Conservation (phyloP, 2,797 vertebrate species). For the Gallinago solitaria region DNA sequence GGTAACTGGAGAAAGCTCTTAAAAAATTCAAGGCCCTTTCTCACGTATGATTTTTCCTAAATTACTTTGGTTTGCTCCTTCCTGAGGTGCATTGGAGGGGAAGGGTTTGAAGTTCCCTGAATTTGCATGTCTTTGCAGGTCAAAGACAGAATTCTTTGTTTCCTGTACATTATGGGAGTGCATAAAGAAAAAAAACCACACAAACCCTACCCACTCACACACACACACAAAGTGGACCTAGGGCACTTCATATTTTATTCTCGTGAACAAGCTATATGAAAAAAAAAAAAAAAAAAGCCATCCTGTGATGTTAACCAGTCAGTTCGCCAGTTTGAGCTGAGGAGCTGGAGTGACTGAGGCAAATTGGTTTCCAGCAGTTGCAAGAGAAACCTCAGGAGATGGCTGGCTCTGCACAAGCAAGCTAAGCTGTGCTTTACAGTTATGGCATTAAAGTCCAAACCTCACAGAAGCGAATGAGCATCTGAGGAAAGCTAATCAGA, state of each 20-base stretch:
- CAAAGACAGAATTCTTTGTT: conserved; percentile 62
- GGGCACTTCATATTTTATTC: conserved; percentile 60
- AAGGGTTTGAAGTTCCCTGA: conserved; percentile 55
- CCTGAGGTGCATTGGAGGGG: neutral
- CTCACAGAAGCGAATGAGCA: conserved; percentile 67
- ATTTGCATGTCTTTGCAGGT: conserved; percentile 60
- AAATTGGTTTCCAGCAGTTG: conserved; percentile 72
- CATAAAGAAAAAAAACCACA: neutral
- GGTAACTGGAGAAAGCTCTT: conserved; percentile 14
- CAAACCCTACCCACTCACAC: neutral
- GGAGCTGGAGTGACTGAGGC: conserved; percentile 53
- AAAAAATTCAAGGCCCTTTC: conserved; percentile 43
- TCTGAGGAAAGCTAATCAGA: conserved; percentile 72
- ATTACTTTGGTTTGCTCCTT: conserved; percentile 55
- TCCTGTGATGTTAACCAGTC: conserved; percentile 58
- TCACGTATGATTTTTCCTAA: conserved; percentile 48
- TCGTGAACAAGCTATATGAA: neutral
- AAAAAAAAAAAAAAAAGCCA: neutral
- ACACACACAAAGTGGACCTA: conserved; percentile 15
- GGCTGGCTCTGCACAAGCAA: conserved; percentile 54
- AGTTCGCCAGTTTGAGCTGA: conserved; percentile 48
- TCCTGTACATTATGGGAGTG: conserved; percentile 25
- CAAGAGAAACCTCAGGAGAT: conserved; percentile 67
- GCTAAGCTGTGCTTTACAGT: conserved; percentile 69
- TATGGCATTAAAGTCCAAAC: conserved; percentile 66